phyloP scores from a whole-genome alignment of 2,113 vertebrate genomes.

The Microcebus murinus region DNA sequence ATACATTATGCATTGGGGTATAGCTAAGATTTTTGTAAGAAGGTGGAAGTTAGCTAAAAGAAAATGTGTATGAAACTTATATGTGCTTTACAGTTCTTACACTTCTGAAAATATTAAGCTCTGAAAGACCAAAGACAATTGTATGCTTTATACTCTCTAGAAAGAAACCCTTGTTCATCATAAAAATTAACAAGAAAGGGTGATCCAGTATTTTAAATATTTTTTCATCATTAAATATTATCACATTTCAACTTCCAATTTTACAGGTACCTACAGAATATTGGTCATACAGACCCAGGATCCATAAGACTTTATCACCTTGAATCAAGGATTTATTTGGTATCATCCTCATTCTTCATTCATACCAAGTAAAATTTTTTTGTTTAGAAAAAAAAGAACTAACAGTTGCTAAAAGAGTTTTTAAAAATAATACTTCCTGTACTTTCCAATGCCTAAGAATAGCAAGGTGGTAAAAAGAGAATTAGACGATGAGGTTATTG shows the following conservation, averaged over 20 bases:
- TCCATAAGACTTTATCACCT: constrained; percentile 50
- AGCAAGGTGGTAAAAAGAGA: constrained; percentile 97
- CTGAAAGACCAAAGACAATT: background rate
- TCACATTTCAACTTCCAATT: constrained; percentile 54
- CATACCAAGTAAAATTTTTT: constrained; percentile 16
- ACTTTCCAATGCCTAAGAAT: constrained; percentile 95
- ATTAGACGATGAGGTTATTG: constrained; percentile 97
- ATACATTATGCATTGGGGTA: background rate
- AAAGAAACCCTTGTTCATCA: background rate
- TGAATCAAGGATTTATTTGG: constrained; percentile 65
- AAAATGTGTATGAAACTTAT: background rate
- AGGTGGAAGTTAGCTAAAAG: background rate
- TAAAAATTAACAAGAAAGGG: constrained; percentile 19
- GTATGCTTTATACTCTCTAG: background rate
- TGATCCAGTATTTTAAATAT: background rate
- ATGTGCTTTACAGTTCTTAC: background rate
- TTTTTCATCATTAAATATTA: constrained; percentile 49
- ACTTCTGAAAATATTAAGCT: background rate
- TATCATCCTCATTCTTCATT: constrained; percentile 49
- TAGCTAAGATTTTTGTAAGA: background rate
- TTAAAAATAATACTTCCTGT: background rate
- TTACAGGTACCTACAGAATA: constrained; percentile 78
- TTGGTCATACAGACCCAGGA: background rate
- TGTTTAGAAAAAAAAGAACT: background rate
- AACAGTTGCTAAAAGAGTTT: constrained; percentile 1